Percentiles rank a stretch among this genome's conserved stretches.
Evolutionary conservation across 2,113 vertebrate genomes (phyloP).

Genomic region (Cercopithecus mona): DNA sequence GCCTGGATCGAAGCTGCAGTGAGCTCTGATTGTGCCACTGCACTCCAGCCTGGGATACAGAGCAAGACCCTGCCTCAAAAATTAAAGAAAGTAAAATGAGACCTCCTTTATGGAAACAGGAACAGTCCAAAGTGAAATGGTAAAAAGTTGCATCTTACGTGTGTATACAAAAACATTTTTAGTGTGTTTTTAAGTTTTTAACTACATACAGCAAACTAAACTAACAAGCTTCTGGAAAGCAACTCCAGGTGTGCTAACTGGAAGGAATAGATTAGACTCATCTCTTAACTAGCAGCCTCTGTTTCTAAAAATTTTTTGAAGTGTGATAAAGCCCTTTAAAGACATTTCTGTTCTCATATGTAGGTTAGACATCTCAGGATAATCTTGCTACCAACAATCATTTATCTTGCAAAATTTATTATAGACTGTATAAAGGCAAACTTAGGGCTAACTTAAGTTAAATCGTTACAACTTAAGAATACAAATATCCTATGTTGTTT

Average conservation of each 20-base stretch:
- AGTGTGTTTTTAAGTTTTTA: neutral
- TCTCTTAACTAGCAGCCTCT: slow-evolving; percentile 33
- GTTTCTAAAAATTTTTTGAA: slow-evolving; percentile 35
- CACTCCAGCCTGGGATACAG: no score
- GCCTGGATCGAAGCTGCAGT: no score
- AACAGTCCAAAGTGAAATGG: neutral
- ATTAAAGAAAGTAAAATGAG: neutral
- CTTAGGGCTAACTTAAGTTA: neutral
- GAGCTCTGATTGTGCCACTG: no score
- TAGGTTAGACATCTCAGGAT: slow-evolving; percentile 47
- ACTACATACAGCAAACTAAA: slow-evolving; percentile 13
- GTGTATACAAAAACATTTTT: neutral
- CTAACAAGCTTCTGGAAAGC: neutral
- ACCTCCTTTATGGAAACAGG: neutral
- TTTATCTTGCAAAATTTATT: neutral
- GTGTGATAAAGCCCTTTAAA: slow-evolving; percentile 42
- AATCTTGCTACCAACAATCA: slow-evolving; percentile 37
- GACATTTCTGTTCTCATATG: slow-evolving; percentile 39
- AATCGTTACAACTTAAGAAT: neutral
- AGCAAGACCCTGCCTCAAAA: no score
- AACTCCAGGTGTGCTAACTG: slow-evolving; percentile 29
- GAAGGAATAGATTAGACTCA: slow-evolving; percentile 17
- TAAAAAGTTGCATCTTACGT: neutral
- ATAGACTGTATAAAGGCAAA: neutral
- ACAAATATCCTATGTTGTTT: neutral